Evolutionary conservation across 23 tunicate species (phyloP), one percentile per base, ranked within the genome.

Genomic region (Trididemnum nubilum): DNA sequence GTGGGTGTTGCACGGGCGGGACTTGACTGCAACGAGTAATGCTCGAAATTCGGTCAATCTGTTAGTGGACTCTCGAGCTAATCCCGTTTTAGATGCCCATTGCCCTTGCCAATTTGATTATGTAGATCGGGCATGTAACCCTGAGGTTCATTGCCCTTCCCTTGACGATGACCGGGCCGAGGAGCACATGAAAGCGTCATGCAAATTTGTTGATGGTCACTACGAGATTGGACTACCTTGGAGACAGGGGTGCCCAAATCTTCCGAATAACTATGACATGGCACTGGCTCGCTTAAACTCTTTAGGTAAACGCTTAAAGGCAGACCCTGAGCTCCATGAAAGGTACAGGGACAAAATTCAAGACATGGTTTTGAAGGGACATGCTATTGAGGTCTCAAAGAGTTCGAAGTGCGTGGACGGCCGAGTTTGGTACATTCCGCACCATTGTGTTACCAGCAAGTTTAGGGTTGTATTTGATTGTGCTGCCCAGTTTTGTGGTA

Each of bases 41-140:
- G 18, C 38, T 31, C 38, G 74, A 3, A 4, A n/a, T 31, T 5
- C 9, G 2, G 38, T 67, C 12, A 67, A 67, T 67, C 7, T 32
- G 37, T 33, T 67, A n/a, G 7, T 67, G 7, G 74, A 67, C 15
- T 31, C 38, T 4, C 18, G 33, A n/a, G 74, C 74, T 32, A 38
- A 2, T 9, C 5, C 74, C 7, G 37, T 24, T 4, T 4, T n/a
- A 3, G n/a, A 67, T 33, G 12, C 74, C 4, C 2, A 5, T 3
- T 67, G 74, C 38, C 74, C 74, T 4, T 67, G 74, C 33, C 38
- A 67, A 67, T 67, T 67, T 33, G 74, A 67, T 67, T 67, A 67
- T 67, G 38, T 67, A 4, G 67, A 61, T 61, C 67, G 67, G 18
- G 67, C 67, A 4, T 67, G 74, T n/a, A 38, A 67, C n/a, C 74